Conservation (phyloP, 2,888 invertebrate species). For the Amiota mariae region DNA sequence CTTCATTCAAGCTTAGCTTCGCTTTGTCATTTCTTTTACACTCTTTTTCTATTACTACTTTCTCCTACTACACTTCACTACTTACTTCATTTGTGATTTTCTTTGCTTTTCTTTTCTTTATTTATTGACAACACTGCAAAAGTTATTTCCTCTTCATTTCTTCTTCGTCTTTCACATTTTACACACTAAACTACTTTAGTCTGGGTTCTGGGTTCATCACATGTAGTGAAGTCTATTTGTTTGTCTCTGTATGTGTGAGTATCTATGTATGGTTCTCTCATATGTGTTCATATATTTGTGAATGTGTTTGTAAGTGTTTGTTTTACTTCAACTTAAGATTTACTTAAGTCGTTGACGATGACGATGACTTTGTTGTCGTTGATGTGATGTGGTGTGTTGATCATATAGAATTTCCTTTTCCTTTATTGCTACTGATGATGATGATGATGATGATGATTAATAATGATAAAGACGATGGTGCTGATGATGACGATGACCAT, state of each 20-base stretch:
- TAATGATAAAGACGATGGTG: background rate
- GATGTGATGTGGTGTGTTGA: background rate
- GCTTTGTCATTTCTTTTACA: constrained; percentile 31
- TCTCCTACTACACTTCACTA: background rate
- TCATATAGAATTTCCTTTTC: too few relatives aligned
- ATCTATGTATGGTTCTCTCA: background rate
- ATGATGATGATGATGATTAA: background rate
- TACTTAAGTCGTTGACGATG: constrained; percentile 61
- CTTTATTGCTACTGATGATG: too few relatives aligned
- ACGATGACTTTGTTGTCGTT: background rate
- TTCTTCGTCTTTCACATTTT: background rate
- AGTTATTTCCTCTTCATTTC: background rate
- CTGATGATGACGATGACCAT: constrained; percentile 50
- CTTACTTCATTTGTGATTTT: background rate
- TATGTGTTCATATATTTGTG: constrained; percentile 7
- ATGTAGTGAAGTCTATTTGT: constrained; percentile 62
- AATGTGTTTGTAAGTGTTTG: constrained; percentile 47
- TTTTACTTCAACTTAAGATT: constrained; percentile 64
- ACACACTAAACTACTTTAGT: background rate
- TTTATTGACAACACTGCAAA: too few relatives aligned
- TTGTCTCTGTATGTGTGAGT: constrained; percentile 41
- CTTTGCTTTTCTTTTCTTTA: background rate
- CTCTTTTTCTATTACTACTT: constrained; percentile 9
- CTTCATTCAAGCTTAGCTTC: constrained; percentile 37
- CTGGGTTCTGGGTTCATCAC: constrained; percentile 50